Base-by-base conservation (phyloP, 2,113 vertebrate species). In the Telmatochromis brichardi region DNA sequence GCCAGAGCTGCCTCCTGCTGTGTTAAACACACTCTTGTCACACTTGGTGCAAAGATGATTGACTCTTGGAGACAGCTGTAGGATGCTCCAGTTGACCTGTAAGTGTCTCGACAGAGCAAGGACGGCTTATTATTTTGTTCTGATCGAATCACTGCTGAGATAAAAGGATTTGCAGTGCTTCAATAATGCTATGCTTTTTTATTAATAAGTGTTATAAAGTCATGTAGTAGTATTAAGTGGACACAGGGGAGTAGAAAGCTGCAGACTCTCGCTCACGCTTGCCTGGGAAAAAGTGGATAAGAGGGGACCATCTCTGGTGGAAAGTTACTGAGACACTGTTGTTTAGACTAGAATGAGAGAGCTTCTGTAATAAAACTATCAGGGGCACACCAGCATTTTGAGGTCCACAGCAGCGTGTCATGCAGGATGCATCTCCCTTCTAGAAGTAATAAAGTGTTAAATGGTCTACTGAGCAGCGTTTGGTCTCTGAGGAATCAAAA, bases 21-120 rank as follows among this genome's bases (percentile, higher is more conserved):
- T 2, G 73, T 31, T 86, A 87, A 87, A 85, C 79, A 80, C 85
- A 88, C 40, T 45, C 85, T 42, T 26, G 35, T 80, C 85, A 81
- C 28, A 86, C 76, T 37, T 80, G 71, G 58, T 13, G 11, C 9
- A 9, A 63, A 6, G 47, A 82, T 86, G 84, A 90, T 58, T 65
- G 83, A 89, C 63, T 23, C 31, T 11, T 14, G 3, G 40, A 68
- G 19, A 6, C 40, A 7, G 26, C 68, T 85, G 7, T 2, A 8
- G 55, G 86, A 85, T 47, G 55, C 28, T 5, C 23, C 57, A 51
- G 33, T 65, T 81, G 33, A 23, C 80, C 60, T 47, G 65, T 37
- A 45, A 57, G 57, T 1, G 42, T 7, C 71, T 45, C 65, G 21
- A 26, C 21, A 76, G 12, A 82, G 26, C 58, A 33, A 42, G 40